Evolutionary conservation across 2,888 invertebrate genomes (phyloP).

Genomic region (Cephus runcator): DNA sequence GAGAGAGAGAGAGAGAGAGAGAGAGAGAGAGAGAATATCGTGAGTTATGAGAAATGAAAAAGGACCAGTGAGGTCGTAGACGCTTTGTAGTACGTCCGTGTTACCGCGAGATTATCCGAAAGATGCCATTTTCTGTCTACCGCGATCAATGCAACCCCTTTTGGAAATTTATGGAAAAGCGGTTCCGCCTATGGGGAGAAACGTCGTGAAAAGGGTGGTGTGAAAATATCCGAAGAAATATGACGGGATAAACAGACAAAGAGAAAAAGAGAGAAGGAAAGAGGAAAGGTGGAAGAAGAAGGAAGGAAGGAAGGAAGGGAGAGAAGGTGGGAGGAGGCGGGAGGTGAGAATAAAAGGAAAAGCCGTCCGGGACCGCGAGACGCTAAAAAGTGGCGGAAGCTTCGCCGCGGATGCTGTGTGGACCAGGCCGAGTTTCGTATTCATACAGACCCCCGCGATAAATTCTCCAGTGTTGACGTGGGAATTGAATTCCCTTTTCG

Average conservation of each 20-base stretch:
- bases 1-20: no score
- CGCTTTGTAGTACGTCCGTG: background rate
- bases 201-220: background rate
- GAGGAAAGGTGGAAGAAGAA: background rate
- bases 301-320: conserved; percentile 2
- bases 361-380: conserved; percentile 1
- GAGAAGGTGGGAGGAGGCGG: background rate
- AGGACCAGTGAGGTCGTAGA: background rate
- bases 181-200: background rate
- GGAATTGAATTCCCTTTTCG: conserved; percentile 55
- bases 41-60: background rate
- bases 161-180: background rate
- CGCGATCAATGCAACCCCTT: background rate
- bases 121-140: background rate
- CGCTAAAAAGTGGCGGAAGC: conserved; percentile 1
- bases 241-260: background rate
- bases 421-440: conserved; percentile 40
- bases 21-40: no score
- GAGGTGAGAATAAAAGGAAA: conserved; percentile 9
- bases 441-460: conserved; percentile 46
- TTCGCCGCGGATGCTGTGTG: conserved; percentile 17
- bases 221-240: background rate
- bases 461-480: conserved; percentile 56
- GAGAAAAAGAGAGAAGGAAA: background rate
- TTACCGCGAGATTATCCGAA: conserved; percentile 1